Percentiles rank a stretch among this genome's conserved stretches.
phyloP scores from a whole-genome alignment of 2,888 invertebrate species.

The Drosophila lacicola region DNA sequence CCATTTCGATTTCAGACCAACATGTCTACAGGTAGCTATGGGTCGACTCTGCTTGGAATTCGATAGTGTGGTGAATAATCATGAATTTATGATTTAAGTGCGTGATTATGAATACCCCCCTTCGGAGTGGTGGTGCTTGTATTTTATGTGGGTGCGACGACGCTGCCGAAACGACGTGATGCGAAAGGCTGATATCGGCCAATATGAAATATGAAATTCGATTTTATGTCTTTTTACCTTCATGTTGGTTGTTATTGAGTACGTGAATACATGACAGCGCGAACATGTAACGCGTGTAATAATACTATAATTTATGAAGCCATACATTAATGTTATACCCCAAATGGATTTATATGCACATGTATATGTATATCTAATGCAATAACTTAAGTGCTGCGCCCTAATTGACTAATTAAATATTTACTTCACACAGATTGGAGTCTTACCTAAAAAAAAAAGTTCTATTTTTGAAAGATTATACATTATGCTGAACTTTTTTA shows the following conservation, averaged over 20 bases:
- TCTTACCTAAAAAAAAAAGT: too few relatives aligned
- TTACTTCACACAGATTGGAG: too few relatives aligned
- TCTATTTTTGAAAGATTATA: too few relatives aligned
- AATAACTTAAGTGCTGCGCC: slow-evolving; percentile 14
- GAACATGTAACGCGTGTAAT: slow-evolving; percentile 63
- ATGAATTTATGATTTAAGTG: slow-evolving; percentile 81
- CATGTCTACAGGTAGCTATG: slow-evolving; percentile 60
- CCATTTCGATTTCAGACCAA: slow-evolving; percentile 21
- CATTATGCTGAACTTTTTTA: too few relatives aligned
- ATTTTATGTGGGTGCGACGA: slow-evolving; percentile 43
- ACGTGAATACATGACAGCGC: slow-evolving; percentile 64
- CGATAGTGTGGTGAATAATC: slow-evolving; percentile 52
- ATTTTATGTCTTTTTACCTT: slow-evolving; percentile 63
- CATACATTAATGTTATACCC: slow-evolving; percentile 47
- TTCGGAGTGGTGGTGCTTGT: slow-evolving; percentile 1
- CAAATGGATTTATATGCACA: neutral
- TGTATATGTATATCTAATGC: neutral
- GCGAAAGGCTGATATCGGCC: slow-evolving; percentile 49
- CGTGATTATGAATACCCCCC: slow-evolving; percentile 65
- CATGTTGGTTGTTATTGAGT: slow-evolving; percentile 60
- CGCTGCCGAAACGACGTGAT: slow-evolving; percentile 54
- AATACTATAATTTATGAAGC: slow-evolving; percentile 59
- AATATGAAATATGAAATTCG: slow-evolving; percentile 77
- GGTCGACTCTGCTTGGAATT: slow-evolving; percentile 66
- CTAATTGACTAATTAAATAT: neutral